phyloP scores from a whole-genome alignment of 2,113 vertebrate species.

The Cynoglossus semilaevis region DNA sequence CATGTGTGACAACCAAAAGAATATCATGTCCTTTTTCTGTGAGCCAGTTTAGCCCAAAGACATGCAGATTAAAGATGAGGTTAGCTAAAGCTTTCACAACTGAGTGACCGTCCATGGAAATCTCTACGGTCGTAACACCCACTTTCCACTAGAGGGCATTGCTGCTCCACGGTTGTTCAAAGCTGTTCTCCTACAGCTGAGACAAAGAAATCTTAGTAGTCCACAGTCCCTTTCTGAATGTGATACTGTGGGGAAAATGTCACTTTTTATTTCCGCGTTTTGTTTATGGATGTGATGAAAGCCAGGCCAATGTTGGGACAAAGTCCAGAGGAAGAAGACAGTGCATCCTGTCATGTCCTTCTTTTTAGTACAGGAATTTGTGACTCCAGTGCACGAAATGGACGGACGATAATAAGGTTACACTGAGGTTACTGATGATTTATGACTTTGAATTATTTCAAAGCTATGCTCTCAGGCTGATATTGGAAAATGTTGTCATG shows the following conservation, averaged over 20 bases:
- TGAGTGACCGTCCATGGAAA: no score
- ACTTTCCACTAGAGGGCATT: constrained; percentile 45
- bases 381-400: constrained; percentile 6
- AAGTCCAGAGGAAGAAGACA: background rate
- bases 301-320: background rate
- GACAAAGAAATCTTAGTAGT: constrained; percentile 5
- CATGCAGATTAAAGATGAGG: no score
- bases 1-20: no score
- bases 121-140: no score
- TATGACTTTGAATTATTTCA: background rate
- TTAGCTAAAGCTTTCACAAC: no score
- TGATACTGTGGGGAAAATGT: no score
- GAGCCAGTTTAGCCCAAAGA: no score
- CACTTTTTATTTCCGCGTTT: no score
- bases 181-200: constrained; percentile 4
- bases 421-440: background rate
- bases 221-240: constrained; percentile 9
- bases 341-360: background rate
- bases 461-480: background rate
- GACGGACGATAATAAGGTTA: background rate
- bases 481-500: background rate
- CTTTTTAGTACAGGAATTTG: constrained; percentile 16
- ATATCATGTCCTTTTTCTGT: no score
- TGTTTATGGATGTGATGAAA: constrained; percentile 2
- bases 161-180: constrained; percentile 2